Conservation (phyloP, 1,140 invertebrate species). For the Cotesia glomerata region DNA sequence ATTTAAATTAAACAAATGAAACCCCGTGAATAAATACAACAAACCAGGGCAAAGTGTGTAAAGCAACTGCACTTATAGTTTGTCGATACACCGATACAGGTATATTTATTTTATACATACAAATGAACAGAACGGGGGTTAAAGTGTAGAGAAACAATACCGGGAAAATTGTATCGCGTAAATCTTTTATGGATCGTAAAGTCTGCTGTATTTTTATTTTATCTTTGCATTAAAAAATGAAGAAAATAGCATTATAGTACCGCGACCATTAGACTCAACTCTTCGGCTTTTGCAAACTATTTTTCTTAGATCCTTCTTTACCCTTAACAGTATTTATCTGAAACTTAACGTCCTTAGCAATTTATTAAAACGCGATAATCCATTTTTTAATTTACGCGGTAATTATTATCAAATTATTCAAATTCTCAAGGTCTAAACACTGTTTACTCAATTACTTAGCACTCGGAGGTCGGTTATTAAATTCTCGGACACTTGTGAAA, state of each 20-base stretch:
- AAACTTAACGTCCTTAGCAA: too few relatives aligned
- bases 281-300: background rate
- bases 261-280: constrained; percentile 7
- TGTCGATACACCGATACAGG: background rate
- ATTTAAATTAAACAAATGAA: constrained; percentile 28
- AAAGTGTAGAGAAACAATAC: constrained; percentile 4
- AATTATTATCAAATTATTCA: too few relatives aligned
- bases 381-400: too few relatives aligned
- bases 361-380: too few relatives aligned
- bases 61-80: background rate
- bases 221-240: background rate
- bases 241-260: background rate
- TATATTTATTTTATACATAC: constrained; percentile 13
- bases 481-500: too few relatives aligned
- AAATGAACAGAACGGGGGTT: background rate
- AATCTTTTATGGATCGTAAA: constrained; percentile 55
- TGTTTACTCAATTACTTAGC: too few relatives aligned
- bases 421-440: too few relatives aligned
- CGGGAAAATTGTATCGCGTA: constrained; percentile 53
- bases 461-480: too few relatives aligned
- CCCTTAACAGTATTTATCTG: too few relatives aligned
- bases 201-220: constrained; percentile 20
- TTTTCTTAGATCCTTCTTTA: background rate
- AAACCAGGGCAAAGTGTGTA: too few relatives aligned
- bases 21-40: constrained; percentile 41